Evolutionary conservation across 2,113 vertebrate genomes (phyloP).

Genomic region (Drymodes brunneopygia): DNA sequence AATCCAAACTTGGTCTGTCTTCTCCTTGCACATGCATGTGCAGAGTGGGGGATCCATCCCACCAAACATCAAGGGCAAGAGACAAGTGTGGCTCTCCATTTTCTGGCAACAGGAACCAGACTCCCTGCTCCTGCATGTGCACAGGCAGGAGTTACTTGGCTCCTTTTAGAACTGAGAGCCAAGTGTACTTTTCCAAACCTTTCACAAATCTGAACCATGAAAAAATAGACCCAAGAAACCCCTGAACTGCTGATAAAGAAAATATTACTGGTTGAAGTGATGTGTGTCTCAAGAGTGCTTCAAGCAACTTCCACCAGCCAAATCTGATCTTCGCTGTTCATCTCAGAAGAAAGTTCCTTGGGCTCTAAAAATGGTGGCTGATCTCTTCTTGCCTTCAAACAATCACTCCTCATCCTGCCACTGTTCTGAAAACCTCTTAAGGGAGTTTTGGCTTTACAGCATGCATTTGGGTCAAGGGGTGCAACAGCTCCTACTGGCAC

Average conservation of each 20-base stretch:
- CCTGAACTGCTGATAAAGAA: background rate
- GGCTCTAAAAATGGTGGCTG: background rate
- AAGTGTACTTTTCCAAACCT: background rate
- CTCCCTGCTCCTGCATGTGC: background rate
- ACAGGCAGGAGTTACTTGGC: background rate
- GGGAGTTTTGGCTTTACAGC: background rate
- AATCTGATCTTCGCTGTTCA: background rate
- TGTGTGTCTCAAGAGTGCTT: background rate
- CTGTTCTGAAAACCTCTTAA: background rate
- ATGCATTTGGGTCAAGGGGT: background rate
- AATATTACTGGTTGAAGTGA: background rate
- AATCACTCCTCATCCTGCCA: background rate
- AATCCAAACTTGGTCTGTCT: background rate
- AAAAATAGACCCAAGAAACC: background rate
- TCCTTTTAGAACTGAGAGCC: background rate
- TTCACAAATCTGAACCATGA: background rate
- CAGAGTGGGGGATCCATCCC: background rate
- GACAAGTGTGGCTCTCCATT: background rate
- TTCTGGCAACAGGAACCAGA: background rate
- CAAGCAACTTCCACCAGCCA: background rate
- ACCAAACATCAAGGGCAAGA: background rate
- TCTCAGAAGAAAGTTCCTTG: background rate
- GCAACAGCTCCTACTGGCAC: background rate
- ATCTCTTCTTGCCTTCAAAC: background rate
- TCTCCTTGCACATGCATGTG: rapidly evolving